Conservation (phyloP, 2,888 invertebrate species). For the Cheilosia vulpina region DNA sequence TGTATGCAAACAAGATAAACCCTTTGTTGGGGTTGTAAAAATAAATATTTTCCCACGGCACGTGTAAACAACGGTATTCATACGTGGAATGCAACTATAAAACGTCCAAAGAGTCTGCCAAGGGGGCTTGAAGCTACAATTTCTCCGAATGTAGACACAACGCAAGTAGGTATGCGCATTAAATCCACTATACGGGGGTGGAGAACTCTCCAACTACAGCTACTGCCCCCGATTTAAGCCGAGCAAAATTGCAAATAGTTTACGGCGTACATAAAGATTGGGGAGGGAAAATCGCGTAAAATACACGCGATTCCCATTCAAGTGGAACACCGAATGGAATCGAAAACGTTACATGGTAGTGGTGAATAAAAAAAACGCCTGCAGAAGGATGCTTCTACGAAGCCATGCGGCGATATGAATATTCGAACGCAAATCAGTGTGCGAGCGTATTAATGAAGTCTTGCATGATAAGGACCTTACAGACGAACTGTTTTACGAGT, state of each 20-base stretch:
- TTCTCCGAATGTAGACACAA: constrained; percentile 40
- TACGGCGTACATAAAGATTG: constrained; percentile 52
- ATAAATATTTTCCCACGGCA: constrained; percentile 59
- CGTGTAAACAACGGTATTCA: constrained; percentile 53
- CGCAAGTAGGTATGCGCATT: constrained; percentile 20
- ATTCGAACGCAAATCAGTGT: neutral
- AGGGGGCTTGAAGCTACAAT: constrained; percentile 34
- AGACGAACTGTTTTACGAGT: neutral
- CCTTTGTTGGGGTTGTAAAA: constrained; percentile 38
- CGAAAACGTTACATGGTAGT: constrained; percentile 4
- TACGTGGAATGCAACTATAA: constrained; percentile 34
- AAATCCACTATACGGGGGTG: constrained; percentile 21
- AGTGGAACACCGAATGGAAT: constrained; percentile 33
- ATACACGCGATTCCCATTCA: constrained; percentile 23
- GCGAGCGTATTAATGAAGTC: neutral
- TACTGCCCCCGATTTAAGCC: constrained; percentile 34
- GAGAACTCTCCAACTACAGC: neutral
- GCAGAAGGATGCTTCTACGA: neutral
- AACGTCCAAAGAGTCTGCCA: constrained; percentile 34
- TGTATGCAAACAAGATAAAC: constrained; percentile 62
- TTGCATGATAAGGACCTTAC: neutral
- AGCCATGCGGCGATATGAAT: neutral
- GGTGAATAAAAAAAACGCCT: constrained; percentile 5
- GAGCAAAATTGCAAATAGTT: constrained; percentile 54
- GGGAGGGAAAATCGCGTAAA: constrained; percentile 34